Percentiles rank a stretch among this genome's conserved stretches.
These are phyloP conservation scores for Ferdinandea cuprea DNA, from an alignment of 2,888 invertebrate genomes.

Conservation along the genomic window DNA sequence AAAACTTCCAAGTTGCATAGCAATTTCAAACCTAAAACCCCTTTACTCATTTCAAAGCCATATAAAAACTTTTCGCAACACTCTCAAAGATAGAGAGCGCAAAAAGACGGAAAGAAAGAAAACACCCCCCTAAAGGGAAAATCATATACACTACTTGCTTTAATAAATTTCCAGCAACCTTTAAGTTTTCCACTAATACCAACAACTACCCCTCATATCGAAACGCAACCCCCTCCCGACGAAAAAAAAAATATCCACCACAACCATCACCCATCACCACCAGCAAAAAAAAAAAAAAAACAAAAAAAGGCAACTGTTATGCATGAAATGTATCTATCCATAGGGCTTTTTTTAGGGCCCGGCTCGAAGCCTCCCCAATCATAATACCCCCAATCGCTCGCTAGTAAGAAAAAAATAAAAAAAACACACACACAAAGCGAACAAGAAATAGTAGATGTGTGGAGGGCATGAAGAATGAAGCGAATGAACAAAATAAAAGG, in stretches of 20 bases:
- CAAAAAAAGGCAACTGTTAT: conserved; percentile 69
- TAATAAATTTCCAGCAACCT: conserved; percentile 61
- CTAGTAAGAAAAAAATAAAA: conserved; percentile 51
- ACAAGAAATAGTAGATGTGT: conserved; percentile 58
- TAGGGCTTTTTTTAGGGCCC: conserved; percentile 49
- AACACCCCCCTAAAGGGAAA: conserved; percentile 43
- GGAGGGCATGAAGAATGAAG: conserved; percentile 44
- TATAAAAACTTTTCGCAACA: conserved; percentile 38
- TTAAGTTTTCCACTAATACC: conserved; percentile 63
- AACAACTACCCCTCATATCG: conserved; percentile 29
- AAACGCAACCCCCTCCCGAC: conserved; percentile 7
- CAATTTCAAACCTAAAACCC: conserved; percentile 53
- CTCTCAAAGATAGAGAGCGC: conserved; percentile 17
- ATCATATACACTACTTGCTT: conserved; percentile 55
- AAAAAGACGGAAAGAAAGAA: conserved; percentile 25
- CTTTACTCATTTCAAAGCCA: conserved; percentile 34
- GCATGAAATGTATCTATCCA: conserved; percentile 70
- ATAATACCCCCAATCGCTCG: conserved; percentile 55
- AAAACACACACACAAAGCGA: conserved; percentile 41
- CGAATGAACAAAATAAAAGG: conserved; percentile 70
- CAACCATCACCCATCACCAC: conserved; percentile 28
- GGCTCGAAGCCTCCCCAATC: conserved; percentile 23
- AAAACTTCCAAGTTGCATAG: conserved; percentile 55
- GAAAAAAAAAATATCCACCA: no score
- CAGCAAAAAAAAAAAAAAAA: no score